Base-by-base conservation (phyloP, 2,113 vertebrate genomes). In the Himantopus leucocephalus region DNA sequence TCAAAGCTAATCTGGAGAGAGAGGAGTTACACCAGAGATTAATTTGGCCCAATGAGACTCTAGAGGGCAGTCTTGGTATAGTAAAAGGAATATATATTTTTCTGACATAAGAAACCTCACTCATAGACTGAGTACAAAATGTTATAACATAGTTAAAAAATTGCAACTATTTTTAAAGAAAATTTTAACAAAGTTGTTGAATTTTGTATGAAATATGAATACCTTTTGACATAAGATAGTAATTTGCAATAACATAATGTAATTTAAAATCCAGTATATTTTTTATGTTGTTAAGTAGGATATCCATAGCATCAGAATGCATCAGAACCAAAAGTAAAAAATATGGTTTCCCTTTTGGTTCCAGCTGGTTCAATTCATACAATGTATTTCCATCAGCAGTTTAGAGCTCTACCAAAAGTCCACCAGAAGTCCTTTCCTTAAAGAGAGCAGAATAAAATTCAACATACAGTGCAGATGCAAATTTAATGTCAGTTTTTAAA, bases 1-100 rank as follows among this genome's bases (percentile, higher is more conserved):
- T 53, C 35, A 41, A 24, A 92, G 34, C 19, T 63, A 14, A 35
- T 39, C 62, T 50, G 64, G 34, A 58, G 58, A 21, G 13, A 39
- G 24, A 34, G 63, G 27, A 52, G 24, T 94, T 92, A 85, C 85
- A 96, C 78, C 87, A 90, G 63, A 79, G 52, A 83, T 67, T 78
- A 96, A 77, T 97, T 87, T 74, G 96, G 91, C 88, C 92, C 92
- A 76, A 4, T 10, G 43, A 94, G 96, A 95, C 98, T 96, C 81
- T 94, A 97, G 98, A 96, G 98, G 97, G 97, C 98, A 97, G 96
- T 96, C 96, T 97, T 97, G 92, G 96, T 93, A 96, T 95, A 77
- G 84, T 45, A 59, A 94, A 94, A 7, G 87, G 78, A 95, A 52
- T 37, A 78, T 19, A 53, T 56, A 37, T 50, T 64, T 77, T 60